Base-by-base conservation (phyloP, 1,140 invertebrate genomes). In the Drosophila sucinea region DNA sequence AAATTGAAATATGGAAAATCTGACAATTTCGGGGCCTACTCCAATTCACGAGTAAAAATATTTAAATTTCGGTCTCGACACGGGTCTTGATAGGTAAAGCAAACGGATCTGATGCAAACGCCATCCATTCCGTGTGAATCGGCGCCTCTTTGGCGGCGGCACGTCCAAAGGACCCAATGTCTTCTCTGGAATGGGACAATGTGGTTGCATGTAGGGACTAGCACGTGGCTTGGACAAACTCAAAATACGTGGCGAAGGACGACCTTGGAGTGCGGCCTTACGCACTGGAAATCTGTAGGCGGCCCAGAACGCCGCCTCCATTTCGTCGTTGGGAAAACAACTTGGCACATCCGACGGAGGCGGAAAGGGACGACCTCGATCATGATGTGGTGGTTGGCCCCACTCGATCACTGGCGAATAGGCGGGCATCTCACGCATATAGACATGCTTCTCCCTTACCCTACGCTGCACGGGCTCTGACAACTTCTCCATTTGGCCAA, bases 91-190 rank as follows among this genome's bases (percentile, higher is more conserved):
- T 2, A 91, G 77, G 25, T 91, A 90, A 1, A 89, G 56, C 2
- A 91, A 58, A 3, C 90, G 83, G 40, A 81, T 69, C 54, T 87
- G 78, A 73, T 91, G 90, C 47, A 89, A 41, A 2, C 74, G 65
- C 90, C 90, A 91, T 54, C 77, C 82, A 7, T 71, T 74, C 29
- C 68, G 44, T 7, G 86, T 91, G 3, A 91, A 90, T 57, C 80
- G 84, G 40, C 72, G 78, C 5, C 90, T 70, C 17, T 64, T 69
- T 0, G 77, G 73, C 5, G 73, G 80, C 2, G 57, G 55, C 10
- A 61, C 41, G 4, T 73, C 61, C 51, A 74, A 38, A 0, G 64
- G 32, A n/a, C 60, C 64, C 5, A 63, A 35, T 0, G 51, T 4
- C 23, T 60, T 74, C 0, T 60, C 40, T 6, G 90, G 86, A 8